A percentile compares a stretch with the other conserved stretches of the same genome.
phyloP scores from a whole-genome alignment of 1,140 invertebrate genomes.

The Euglossa dilemma region DNA sequence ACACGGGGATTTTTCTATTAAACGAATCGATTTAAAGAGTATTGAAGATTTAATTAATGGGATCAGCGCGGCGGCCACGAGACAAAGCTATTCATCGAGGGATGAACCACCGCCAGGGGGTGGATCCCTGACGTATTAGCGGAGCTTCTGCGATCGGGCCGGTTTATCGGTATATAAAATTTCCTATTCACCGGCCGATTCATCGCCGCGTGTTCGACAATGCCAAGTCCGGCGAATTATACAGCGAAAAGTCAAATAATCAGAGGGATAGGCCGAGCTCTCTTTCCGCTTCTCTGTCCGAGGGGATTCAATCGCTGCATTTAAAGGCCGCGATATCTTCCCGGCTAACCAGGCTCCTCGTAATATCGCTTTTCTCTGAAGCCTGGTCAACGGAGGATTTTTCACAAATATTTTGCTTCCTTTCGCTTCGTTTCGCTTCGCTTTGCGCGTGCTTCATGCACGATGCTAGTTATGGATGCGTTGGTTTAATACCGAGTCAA shows the following conservation, averaged over 20 bases:
- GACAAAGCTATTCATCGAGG: constrained; percentile 57
- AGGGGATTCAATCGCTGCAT: no score
- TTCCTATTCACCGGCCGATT: constrained; percentile 22
- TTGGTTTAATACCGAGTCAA: no score
- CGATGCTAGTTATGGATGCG: no score
- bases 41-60: constrained; percentile 63
- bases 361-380: no score
- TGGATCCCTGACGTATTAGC: constrained; percentile 23
- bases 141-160: not conserved
- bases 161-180: constrained; percentile 35
- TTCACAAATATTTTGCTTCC: no score
- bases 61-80: constrained; percentile 41
- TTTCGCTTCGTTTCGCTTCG: no score
- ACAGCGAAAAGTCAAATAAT: not conserved
- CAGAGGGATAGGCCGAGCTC: not conserved
- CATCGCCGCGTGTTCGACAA: constrained; percentile 1
- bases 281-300: no score
- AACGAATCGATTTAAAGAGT: constrained; percentile 42
- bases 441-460: no score
- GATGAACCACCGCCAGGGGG: constrained; percentile 28
- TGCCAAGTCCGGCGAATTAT: not conserved
- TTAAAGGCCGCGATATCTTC: no score
- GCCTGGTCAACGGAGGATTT: no score
- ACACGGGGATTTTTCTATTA: constrained; percentile 28
- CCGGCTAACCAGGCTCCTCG: no score